Percentiles rank a stretch among this genome's conserved stretches.
Conservation (phyloP, 2,113 vertebrate species). For the Apeltes quadracus region DNA sequence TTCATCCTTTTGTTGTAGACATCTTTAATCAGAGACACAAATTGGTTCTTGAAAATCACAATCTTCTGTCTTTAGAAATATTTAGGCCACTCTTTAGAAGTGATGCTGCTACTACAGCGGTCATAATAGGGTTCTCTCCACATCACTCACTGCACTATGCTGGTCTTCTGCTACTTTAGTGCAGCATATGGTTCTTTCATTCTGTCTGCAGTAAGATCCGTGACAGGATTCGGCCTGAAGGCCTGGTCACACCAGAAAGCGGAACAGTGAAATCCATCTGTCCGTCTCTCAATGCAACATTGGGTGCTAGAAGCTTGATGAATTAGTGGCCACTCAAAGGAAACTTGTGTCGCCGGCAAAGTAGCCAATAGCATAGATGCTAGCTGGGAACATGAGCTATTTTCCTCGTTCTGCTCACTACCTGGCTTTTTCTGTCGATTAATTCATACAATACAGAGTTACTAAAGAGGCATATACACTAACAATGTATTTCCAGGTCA, state of each 20-base stretch:
- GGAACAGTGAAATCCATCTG: not conserved
- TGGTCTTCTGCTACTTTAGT: conserved; percentile 22
- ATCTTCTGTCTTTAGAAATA: conserved; percentile 33
- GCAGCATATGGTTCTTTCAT: conserved; percentile 10
- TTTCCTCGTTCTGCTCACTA: not conserved
- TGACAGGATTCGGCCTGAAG: not conserved
- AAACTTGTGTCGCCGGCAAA: not conserved
- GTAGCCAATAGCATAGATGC: not conserved
- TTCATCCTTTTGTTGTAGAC: conserved; percentile 7
- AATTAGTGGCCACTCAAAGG: not conserved
- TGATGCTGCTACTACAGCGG: conserved; percentile 29
- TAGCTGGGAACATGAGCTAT: not conserved
- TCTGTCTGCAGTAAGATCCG: conserved; percentile 8
- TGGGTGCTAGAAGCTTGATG: not conserved
- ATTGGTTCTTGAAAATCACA: conserved; percentile 44
- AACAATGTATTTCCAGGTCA: not conserved
- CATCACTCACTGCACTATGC: conserved; percentile 34
- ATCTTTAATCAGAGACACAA: conserved; percentile 36
- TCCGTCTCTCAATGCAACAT: not conserved
- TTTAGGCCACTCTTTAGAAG: conserved; percentile 50
- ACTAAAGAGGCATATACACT: too few relatives aligned
- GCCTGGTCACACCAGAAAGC: conserved; percentile 11
- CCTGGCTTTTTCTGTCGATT: not conserved
- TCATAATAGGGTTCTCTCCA: conserved; percentile 28
- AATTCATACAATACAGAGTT: not conserved